Evolutionary conservation across 2,797 vertebrate species (phyloP).

Genomic region (Diplodus puntazzo): DNA sequence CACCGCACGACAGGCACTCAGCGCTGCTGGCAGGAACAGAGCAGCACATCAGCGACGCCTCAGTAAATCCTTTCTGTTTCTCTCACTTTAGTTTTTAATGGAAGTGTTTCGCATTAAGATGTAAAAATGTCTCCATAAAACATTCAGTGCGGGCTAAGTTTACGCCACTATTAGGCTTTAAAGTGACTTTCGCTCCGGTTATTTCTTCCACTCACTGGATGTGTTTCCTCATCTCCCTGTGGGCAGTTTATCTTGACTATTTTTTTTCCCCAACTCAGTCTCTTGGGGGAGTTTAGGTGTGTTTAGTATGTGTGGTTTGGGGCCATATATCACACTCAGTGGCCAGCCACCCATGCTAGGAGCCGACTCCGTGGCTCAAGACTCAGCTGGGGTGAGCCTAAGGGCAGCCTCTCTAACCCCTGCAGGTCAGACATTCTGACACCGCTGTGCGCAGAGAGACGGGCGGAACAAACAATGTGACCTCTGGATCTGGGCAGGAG

Average conservation of each 20-base stretch:
- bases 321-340: slow-evolving; percentile 69
- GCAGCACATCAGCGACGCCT: slow-evolving; percentile 65
- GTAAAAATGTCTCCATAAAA: slow-evolving; percentile 80
- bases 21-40: slow-evolving; percentile 44
- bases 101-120: slow-evolving; percentile 76
- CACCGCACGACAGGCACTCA: slow-evolving; percentile 66
- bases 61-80: slow-evolving; percentile 60
- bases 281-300: slow-evolving; percentile 59
- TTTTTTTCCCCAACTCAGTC: slow-evolving; percentile 40
- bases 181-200: slow-evolving; percentile 62
- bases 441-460: slow-evolving; percentile 24
- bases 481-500: slow-evolving; percentile 55
- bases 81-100: slow-evolving; percentile 70
- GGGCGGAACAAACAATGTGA: slow-evolving; percentile 35
- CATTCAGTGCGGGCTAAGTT: slow-evolving; percentile 76
- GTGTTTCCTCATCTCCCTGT: slow-evolving; percentile 49
- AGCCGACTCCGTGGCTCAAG: slow-evolving; percentile 32
- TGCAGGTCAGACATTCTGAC: slow-evolving; percentile 69
- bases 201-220: slow-evolving; percentile 54
- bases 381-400: slow-evolving; percentile 46
- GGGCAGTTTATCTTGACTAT: slow-evolving; percentile 63
- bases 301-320: slow-evolving; percentile 59
- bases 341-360: slow-evolving; percentile 45
- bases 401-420: slow-evolving; percentile 58
- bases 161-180: slow-evolving; percentile 61